phyloP scores from a whole-genome alignment of 2,888 invertebrate genomes.

The Blera fallax region DNA sequence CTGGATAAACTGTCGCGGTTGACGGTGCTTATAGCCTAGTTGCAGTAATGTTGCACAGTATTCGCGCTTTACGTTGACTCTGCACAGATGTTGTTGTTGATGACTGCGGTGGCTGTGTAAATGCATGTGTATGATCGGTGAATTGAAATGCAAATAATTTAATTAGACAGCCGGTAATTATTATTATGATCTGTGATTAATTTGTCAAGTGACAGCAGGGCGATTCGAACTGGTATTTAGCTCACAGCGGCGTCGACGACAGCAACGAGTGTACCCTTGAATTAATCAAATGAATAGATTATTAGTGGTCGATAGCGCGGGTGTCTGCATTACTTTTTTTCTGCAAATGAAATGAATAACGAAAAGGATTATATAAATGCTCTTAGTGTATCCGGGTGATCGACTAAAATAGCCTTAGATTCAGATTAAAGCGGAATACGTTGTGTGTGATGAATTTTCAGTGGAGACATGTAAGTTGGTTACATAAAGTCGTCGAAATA shows the following conservation, averaged over 20 bases:
- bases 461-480: too few species aligned
- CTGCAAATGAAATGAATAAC: slow-evolving; percentile 27
- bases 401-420: slow-evolving; percentile 25
- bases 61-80: not conserved
- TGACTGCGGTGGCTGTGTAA: slow-evolving; percentile 21
- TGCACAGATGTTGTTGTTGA: slow-evolving; percentile 32
- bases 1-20: slow-evolving; percentile 23
- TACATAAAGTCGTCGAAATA: too few species aligned
- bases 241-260: slow-evolving; percentile 46
- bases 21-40: not conserved
- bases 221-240: slow-evolving; percentile 71
- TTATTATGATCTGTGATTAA: slow-evolving; percentile 73
- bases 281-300: slow-evolving; percentile 69
- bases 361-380: slow-evolving; percentile 55
- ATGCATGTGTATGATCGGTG: slow-evolving; percentile 58
- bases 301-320: slow-evolving; percentile 50
- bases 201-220: slow-evolving; percentile 69
- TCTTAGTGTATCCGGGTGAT: slow-evolving; percentile 54
- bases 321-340: slow-evolving; percentile 43
- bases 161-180: slow-evolving; percentile 72
- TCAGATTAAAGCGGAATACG: not conserved
- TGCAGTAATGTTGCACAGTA: slow-evolving; percentile 16
- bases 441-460: too few species aligned
- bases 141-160: slow-evolving; percentile 73
- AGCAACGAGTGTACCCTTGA: slow-evolving; percentile 55